phyloP scores from a whole-genome alignment of 2,888 invertebrate genomes.

The Alentia gelatinosa region DNA sequence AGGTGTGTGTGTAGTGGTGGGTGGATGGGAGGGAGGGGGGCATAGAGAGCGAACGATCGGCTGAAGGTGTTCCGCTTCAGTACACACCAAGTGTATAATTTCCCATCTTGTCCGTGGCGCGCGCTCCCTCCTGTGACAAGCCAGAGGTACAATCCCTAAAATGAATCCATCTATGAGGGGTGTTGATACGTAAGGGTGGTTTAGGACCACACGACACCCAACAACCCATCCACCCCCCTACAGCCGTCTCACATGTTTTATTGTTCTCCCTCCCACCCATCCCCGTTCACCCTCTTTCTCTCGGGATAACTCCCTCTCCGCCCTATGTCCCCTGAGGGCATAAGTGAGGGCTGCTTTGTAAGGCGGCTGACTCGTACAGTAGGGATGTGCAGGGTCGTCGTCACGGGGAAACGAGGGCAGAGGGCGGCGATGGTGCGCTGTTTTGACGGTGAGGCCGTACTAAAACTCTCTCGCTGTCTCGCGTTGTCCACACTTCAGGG shows the following conservation, averaged over 20 bases:
- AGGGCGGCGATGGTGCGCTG: background rate
- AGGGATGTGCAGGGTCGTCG: background rate
- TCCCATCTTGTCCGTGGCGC: slow-evolving; percentile 1
- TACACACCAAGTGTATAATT: background rate
- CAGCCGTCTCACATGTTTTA: background rate
- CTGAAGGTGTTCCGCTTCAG: slow-evolving; percentile 3
- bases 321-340: background rate
- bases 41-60: background rate
- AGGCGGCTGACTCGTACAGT: background rate
- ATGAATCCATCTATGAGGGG: too few species aligned
- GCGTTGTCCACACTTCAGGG: slow-evolving; percentile 6
- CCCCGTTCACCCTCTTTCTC: background rate
- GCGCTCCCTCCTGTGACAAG: background rate
- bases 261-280: too few species aligned
- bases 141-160: too few species aligned
- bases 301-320: background rate
- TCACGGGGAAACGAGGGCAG: background rate
- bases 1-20: too few species aligned
- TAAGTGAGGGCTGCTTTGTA: background rate
- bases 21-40: background rate
- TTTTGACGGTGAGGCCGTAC: background rate
- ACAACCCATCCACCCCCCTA: background rate
- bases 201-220: too few species aligned
- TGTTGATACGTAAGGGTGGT: too few species aligned
- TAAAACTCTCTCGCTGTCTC: background rate